Evolutionary conservation across 2,797 vertebrate species (phyloP), one percentile per base, ranked within the genome.

Genomic region (Centroberyx gerrardi): DNA sequence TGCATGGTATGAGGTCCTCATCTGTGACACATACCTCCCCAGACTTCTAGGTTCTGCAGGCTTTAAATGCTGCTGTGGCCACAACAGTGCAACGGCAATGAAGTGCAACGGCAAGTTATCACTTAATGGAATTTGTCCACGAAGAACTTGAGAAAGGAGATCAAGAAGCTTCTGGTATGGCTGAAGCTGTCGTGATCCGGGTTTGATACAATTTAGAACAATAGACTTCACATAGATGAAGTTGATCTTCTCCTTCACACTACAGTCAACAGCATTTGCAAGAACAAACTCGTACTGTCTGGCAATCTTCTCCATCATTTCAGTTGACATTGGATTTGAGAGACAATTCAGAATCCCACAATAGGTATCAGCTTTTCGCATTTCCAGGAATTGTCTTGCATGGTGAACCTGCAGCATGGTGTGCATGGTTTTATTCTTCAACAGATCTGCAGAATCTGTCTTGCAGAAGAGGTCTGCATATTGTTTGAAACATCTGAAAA

Each of bases 401-500:
- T 81, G n/a, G 1, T 80, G 40, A 31, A 84, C 62, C 22, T 78
- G 0, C 28, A 80, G 27, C 76, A 10, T 69, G n/a, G 0, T 0
- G 0, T 0, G 0, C 22, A 89, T 49, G 15, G 0, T 1, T 66
- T 82, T 83, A 10, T 78, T 78, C 18, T 62, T 92, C 3, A 49
- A n/a, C 38, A 78, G 68, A 59, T 63, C 40, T 22, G 62, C 40
- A 40, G 85, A 83, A 44, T 93, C 88, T 51, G 68, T 87, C 36
- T 42, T 78, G 46, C 88, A 94, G 81, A 94, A 94, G n/a, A 93
- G 61, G 0, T 80, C 22, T 29, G 64, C 73, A 66, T 93, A 94
- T 8, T 70, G 0, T 5, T 0, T 28, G 53, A 94, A 94, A 72
- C 88, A 94, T 42, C 10, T 80, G 27, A 72, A 68, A 33, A 93